phyloP scores from a whole-genome alignment of 2,113 vertebrate genomes.

The Halichoeres trimaculatus region DNA sequence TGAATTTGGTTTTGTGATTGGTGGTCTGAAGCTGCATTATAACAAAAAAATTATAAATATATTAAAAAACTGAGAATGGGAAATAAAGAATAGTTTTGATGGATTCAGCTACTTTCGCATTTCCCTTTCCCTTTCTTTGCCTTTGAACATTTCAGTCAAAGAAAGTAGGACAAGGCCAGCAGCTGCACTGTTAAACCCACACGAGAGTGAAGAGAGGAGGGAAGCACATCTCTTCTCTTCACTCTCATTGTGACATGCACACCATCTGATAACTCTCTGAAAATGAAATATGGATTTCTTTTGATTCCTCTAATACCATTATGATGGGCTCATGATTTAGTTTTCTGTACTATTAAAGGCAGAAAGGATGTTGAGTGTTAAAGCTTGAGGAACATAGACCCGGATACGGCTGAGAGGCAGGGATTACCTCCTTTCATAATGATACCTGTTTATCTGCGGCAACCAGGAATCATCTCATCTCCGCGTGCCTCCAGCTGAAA shows the following conservation, averaged over 20 bases:
- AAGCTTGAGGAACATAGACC: background rate
- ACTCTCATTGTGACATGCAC: constrained; percentile 4
- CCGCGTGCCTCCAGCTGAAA: background rate
- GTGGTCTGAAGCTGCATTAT: background rate
- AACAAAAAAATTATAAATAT: too few relatives aligned
- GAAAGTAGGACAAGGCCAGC: constrained; percentile 42
- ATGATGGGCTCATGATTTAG: background rate
- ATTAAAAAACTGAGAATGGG: too few relatives aligned
- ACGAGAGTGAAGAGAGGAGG: background rate
- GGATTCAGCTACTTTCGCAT: background rate
- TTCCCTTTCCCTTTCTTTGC: background rate
- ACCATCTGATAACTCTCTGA: background rate
- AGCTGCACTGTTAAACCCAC: constrained; percentile 30
- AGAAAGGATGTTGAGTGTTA: background rate
- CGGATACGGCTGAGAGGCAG: background rate
- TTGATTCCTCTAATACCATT: background rate
- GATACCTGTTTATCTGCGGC: background rate
- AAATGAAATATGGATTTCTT: background rate
- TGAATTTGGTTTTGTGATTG: background rate
- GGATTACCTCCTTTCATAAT: background rate
- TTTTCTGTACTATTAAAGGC: background rate
- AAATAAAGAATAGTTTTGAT: background rate
- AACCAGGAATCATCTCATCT: background rate
- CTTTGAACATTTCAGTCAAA: constrained; percentile 16
- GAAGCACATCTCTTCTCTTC: constrained; percentile 1